These are phyloP conservation scores for Tinea semifulvella DNA, from an alignment of 2,888 invertebrate species.

Conservation along the genomic window DNA sequence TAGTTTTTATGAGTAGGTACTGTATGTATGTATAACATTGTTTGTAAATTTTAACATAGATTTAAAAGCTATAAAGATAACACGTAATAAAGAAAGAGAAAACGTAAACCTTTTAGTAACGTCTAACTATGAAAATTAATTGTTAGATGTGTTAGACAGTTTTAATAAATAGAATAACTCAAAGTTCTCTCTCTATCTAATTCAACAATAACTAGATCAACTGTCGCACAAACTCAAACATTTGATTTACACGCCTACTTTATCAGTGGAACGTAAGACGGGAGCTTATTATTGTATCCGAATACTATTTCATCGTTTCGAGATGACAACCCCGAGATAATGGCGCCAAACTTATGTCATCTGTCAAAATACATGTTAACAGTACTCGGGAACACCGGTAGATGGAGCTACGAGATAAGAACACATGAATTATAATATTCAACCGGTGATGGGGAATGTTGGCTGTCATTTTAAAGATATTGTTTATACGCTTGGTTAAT, in stretches of 20 bases:
- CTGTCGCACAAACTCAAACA: no score
- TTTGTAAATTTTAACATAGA: no score
- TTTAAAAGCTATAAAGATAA: no score
- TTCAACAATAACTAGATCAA: no score
- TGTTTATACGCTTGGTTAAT: conserved; percentile 56
- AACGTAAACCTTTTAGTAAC: no score
- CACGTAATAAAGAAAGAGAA: no score
- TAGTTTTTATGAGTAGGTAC: no score
- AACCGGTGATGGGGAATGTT: conserved; percentile 45
- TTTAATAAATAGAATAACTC: no score
- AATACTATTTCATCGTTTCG: conserved; percentile 54
- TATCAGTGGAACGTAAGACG: conserved; percentile 44
- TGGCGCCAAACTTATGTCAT: conserved; percentile 63
- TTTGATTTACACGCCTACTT: not conserved
- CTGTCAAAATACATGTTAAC: conserved; percentile 67
- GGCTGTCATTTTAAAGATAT: conserved; percentile 61
- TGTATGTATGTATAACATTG: no score
- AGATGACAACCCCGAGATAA: conserved; percentile 52
- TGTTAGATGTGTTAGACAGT: no score
- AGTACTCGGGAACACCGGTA: conserved; percentile 39
- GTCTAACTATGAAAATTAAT: no score
- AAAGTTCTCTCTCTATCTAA: no score
- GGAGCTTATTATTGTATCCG: conserved; percentile 61
- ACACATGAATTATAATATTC: conserved; percentile 44
- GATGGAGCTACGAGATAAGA: conserved; percentile 38